phyloP scores from a whole-genome alignment of 2,888 invertebrate species.

The Spilosoma lubricipeda region DNA sequence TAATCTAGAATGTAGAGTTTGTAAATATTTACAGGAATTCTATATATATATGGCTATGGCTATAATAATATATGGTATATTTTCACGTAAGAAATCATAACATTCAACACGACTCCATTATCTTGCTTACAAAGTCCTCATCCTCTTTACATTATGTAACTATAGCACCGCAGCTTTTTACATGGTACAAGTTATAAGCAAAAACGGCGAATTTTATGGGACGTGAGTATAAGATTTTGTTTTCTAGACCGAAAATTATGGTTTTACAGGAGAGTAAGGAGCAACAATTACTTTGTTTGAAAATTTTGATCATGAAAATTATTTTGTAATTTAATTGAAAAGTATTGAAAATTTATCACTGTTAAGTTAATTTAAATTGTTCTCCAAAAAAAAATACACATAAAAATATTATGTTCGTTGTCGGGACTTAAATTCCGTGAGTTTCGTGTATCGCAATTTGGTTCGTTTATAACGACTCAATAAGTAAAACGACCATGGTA shows the following conservation, averaged over 20 bases:
- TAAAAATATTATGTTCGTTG: too few species aligned
- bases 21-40: too few species aligned
- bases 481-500: too few species aligned
- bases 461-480: too few species aligned
- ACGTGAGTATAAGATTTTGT: neutral
- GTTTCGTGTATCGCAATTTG: too few species aligned
- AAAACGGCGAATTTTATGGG: neutral
- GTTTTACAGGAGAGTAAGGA: neutral
- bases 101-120: constrained; percentile 60
- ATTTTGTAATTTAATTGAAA: too few species aligned
- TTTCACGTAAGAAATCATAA: constrained; percentile 67
- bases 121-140: constrained; percentile 51
- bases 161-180: constrained; percentile 20
- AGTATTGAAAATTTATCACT: too few species aligned
- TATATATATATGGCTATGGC: too few species aligned
- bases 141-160: constrained; percentile 48
- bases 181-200: constrained; percentile 17
- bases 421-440: too few species aligned
- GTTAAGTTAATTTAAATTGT: too few species aligned
- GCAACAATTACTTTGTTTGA: neutral
- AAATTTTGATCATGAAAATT: neutral
- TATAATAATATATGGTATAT: constrained; percentile 44
- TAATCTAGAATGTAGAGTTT: neutral
- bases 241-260: neutral
- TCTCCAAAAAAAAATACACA: too few species aligned